phyloP scores from a whole-genome alignment of 2,888 invertebrate genomes.

The Heliconius ismenius region DNA sequence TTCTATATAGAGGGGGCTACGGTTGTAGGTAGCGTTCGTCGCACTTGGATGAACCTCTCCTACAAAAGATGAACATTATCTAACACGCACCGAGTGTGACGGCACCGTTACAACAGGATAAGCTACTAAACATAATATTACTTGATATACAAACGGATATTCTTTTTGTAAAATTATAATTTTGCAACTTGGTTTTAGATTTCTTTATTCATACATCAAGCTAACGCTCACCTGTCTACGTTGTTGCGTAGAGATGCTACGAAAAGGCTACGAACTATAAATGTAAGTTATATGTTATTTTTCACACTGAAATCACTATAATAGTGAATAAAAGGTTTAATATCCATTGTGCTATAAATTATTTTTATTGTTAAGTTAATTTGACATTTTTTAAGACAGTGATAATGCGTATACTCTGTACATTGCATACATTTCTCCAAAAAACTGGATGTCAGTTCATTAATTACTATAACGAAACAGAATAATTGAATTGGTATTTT shows the following conservation, averaged over 20 bases:
- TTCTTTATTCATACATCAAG: neutral
- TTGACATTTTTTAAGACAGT: neutral
- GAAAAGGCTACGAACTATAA: conserved; percentile 58
- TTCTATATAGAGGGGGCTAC: conserved; percentile 42
- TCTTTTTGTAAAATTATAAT: neutral
- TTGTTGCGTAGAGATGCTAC: conserved; percentile 68
- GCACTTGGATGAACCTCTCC: conserved; percentile 54
- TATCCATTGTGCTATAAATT: neutral
- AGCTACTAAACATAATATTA: conserved; percentile 33
- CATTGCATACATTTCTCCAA: neutral
- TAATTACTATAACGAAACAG: neutral
- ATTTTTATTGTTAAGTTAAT: neutral
- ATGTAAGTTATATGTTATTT: neutral
- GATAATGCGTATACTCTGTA: neutral
- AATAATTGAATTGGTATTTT: neutral
- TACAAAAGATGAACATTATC: conserved; percentile 54
- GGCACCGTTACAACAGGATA: conserved; percentile 50
- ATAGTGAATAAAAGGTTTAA: neutral
- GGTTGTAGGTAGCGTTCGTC: conserved; percentile 48
- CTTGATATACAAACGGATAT: conserved; percentile 4
- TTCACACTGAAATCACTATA: neutral
- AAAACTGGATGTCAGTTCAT: neutral
- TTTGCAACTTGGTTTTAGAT: neutral
- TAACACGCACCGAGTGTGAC: conserved; percentile 53
- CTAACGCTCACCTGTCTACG: conserved; percentile 54